Conservation (phyloP, 1,140 invertebrate genomes). For the Kradibia gibbosae region DNA sequence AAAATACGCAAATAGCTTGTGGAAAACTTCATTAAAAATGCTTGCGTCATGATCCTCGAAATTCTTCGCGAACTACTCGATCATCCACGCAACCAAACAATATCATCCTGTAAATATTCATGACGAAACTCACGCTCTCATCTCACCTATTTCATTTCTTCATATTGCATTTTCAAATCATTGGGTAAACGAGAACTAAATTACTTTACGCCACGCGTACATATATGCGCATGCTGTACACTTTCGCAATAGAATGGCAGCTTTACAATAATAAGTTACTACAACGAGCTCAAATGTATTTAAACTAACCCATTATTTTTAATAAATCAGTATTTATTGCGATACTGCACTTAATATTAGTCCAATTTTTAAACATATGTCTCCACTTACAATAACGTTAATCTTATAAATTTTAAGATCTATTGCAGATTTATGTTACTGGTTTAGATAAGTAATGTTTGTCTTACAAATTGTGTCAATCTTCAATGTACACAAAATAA, state of each 20-base stretch:
- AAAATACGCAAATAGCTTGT: constrained; percentile 19
- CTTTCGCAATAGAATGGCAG: constrained; percentile 18
- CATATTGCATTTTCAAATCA: constrained; percentile 18
- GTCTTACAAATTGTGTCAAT: no score
- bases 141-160: constrained; percentile 41
- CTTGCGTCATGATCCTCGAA: constrained; percentile 25
- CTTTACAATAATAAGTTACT: constrained; percentile 22
- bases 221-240: neutral
- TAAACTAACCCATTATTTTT: neutral
- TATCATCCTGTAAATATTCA: constrained; percentile 27
- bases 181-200: constrained; percentile 48
- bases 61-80: constrained; percentile 7
- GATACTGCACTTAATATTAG: no score
- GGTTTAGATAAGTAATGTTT: no score
- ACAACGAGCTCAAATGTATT: neutral
- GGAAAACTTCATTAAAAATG: constrained; percentile 26
- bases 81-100: constrained; percentile 22
- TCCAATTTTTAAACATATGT: no score
- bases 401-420: no score
- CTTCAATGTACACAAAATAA: neutral
- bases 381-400: no score
- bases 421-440: no score
- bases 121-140: constrained; percentile 21
- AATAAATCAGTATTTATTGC: no score
- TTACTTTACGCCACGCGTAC: constrained; percentile 31